phyloP scores from a whole-genome alignment of 2,113 vertebrate species.

The Panthera tigris region DNA sequence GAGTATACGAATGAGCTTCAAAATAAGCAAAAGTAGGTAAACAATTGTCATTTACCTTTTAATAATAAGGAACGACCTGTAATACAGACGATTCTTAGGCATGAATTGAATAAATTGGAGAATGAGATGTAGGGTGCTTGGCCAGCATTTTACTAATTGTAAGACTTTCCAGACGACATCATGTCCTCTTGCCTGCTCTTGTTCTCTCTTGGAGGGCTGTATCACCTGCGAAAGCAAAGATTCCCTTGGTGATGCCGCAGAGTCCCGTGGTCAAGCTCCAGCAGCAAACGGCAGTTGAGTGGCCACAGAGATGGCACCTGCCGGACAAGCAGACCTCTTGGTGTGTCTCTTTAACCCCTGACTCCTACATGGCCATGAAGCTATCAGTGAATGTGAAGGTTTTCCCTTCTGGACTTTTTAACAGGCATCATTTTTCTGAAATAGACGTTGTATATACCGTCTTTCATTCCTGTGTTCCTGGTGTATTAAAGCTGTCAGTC shows the following conservation, averaged over 20 bases:
- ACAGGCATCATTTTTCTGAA: neutral
- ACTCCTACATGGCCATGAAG: neutral
- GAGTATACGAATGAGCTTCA: neutral
- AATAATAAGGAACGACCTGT: neutral
- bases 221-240: conserved; percentile 45
- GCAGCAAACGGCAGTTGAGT: neutral
- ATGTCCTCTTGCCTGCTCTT: neutral
- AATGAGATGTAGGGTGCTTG: neutral
- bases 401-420: neutral
- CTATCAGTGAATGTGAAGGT: neutral
- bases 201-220: conserved; percentile 76
- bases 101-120: too few species aligned
- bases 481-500: neutral
- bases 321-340: neutral
- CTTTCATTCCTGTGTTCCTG: neutral
- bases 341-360: neutral
- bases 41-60: neutral
- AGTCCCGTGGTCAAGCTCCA: neutral
- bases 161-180: neutral
- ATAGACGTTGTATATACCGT: neutral
- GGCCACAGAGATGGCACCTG: fast-evolving
- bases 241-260: neutral
- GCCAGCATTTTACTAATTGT: neutral
- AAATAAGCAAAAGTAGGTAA: neutral
- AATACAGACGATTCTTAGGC: neutral